Evolutionary conservation across 2,113 vertebrate species (phyloP).

Genomic region (Aspidoscelis tigris): DNA sequence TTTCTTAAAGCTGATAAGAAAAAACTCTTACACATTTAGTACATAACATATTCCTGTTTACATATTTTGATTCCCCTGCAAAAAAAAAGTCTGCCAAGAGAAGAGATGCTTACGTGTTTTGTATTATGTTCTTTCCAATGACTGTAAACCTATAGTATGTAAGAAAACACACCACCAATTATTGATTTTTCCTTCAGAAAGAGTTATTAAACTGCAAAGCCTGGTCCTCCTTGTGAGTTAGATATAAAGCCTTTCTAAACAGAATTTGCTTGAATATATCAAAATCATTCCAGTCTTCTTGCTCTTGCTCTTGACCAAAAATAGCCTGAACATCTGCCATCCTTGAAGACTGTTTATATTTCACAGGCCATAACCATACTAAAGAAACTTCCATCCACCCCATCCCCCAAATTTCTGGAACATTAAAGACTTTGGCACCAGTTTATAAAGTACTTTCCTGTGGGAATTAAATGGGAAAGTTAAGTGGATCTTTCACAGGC

Average conservation of each 20-base stretch:
- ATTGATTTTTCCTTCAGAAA: constrained; percentile 39
- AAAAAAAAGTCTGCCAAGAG: constrained; percentile 50
- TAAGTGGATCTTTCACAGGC: not conserved
- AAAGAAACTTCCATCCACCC: not conserved
- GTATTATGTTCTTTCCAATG: not conserved
- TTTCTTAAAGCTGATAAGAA: constrained; percentile 22
- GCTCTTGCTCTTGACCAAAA: not conserved
- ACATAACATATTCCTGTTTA: constrained; percentile 33
- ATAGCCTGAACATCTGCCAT: not conserved
- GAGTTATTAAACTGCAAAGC: not conserved
- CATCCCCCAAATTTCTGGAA: not conserved
- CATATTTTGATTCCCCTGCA: constrained; percentile 33
- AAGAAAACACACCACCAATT: not conserved
- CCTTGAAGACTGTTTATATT: not conserved
- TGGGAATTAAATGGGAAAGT: constrained; percentile 3
- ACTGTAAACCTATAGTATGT: not conserved
- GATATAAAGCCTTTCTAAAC: too few relatives aligned
- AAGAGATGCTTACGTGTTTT: not conserved
- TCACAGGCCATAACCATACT: not conserved
- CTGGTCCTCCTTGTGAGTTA: constrained; percentile 17
- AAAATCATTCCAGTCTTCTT: not conserved
- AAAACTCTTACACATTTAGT: constrained; percentile 5
- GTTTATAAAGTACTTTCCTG: constrained; percentile 6
- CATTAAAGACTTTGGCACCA: not conserved
- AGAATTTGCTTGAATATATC: not conserved